Conservation (phyloP, 1,140 invertebrate species). For the Caenorhabditis brenneri region DNA sequence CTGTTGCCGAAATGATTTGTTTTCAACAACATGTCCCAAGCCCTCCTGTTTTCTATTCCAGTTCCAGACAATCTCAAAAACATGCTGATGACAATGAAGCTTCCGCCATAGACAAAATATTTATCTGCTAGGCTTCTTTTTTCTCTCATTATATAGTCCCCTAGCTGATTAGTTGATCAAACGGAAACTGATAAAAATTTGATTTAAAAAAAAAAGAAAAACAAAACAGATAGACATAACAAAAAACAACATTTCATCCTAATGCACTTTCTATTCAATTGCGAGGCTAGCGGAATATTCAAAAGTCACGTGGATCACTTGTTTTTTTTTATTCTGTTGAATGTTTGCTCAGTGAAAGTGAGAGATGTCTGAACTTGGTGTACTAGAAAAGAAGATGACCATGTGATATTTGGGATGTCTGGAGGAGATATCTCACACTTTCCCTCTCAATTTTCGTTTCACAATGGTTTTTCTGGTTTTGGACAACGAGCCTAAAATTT, state of each 20-base stretch:
- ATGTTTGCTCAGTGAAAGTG: not conserved
- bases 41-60: not conserved
- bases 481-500: no score
- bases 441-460: no score
- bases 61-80: not conserved
- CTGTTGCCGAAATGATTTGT: not conserved
- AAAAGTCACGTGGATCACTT: constrained; percentile 6
- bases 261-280: not conserved
- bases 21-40: not conserved
- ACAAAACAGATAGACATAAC: not conserved
- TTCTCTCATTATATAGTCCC: not conserved
- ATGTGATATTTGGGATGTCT: constrained; percentile 2
- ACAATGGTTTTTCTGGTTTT: not conserved
- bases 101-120: not conserved
- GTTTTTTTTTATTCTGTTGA: constrained; percentile 2
- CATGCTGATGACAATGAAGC: not conserved
- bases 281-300: not conserved
- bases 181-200: not conserved
- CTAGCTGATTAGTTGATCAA: not conserved
- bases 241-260: not conserved
- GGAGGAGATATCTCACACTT: not conserved
- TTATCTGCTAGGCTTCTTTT: not conserved
- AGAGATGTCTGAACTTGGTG: constrained; percentile 16
- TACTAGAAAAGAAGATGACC: not conserved
- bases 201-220: no score